These are phyloP conservation scores for Monarcha castaneiventris DNA, from an alignment of 2,113 vertebrate genomes.

Conservation along the genomic window DNA sequence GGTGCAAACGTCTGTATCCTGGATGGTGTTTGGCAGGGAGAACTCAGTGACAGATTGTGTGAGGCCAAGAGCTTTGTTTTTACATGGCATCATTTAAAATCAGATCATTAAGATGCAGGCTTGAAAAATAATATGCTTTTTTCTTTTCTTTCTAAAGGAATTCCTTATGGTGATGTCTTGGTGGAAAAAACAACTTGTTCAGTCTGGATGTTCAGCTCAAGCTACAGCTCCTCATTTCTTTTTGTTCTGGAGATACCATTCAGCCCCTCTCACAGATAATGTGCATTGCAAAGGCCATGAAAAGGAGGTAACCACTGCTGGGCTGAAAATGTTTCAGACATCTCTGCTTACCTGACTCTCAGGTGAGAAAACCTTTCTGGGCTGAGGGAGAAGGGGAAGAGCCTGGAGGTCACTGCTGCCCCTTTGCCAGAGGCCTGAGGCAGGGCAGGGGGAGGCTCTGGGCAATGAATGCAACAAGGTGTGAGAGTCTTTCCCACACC, in stretches of 20 bases:
- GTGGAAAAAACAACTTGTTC: neutral
- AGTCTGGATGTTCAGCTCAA: neutral
- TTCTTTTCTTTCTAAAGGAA: neutral
- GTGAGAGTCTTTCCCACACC: neutral
- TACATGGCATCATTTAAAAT: neutral
- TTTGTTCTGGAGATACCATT: neutral
- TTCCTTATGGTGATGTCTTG: neutral
- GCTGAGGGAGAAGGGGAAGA: neutral
- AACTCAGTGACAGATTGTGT: neutral
- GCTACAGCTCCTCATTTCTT: neutral
- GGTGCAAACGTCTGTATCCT: neutral
- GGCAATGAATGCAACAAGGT: accelerated
- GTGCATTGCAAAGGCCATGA: neutral
- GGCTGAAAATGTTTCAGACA: neutral
- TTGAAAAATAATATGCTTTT: neutral
- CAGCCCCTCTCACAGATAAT: neutral
- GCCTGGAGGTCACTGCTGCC: neutral
- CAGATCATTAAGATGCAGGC: neutral
- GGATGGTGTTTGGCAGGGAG: neutral
- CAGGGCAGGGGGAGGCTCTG: neutral
- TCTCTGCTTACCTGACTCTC: neutral
- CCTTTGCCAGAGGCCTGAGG: neutral
- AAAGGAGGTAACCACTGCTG: neutral
- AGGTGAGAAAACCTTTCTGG: neutral
- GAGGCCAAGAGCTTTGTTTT: neutral